Evolutionary conservation across 1,140 invertebrate genomes (phyloP).

Genomic region (Drosophila trapezifrons): DNA sequence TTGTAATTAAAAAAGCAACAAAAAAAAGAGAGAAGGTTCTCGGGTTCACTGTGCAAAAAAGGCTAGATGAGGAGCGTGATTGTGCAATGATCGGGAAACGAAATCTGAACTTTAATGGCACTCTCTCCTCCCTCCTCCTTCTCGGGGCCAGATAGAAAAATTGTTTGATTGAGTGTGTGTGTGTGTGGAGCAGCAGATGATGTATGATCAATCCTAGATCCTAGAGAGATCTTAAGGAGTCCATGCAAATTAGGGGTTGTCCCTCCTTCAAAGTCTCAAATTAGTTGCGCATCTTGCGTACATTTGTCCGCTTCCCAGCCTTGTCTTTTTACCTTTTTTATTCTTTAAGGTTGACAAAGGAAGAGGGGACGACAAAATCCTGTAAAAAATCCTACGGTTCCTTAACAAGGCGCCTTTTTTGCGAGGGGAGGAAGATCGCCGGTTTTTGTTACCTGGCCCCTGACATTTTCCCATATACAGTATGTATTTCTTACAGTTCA

Average conservation of each 20-base stretch:
- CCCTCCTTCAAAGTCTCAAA: conserved; percentile 39
- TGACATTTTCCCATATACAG: conserved; percentile 38
- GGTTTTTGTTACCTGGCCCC: conserved; percentile 53
- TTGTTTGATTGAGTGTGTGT: conserved; percentile 54
- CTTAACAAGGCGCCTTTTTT: conserved; percentile 23
- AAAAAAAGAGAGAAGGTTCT: conserved; percentile 36
- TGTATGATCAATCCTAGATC: conserved; percentile 1
- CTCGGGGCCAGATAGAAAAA: conserved; percentile 24
- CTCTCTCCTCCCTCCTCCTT: conserved; percentile 9
- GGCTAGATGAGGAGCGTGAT: conserved; percentile 76
- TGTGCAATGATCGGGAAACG: conserved; percentile 48
- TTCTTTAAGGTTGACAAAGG: conserved; percentile 50
- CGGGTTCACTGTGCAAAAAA: conserved; percentile 68
- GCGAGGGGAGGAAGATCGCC: conserved; percentile 19
- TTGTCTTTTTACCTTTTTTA: conserved; percentile 25
- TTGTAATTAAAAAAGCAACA: conserved; percentile 69
- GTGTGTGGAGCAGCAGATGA: conserved; percentile 22
- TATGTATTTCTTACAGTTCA: conserved; percentile 49
- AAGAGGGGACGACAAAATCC: conserved; percentile 39
- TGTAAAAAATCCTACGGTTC: conserved; percentile 33
- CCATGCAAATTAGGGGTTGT: conserved; percentile 45
- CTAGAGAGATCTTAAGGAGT: conserved; percentile 9
- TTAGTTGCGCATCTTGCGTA: conserved; percentile 55
- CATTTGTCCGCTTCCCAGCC: conserved; percentile 17
- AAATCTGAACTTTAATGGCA: conserved; percentile 46